phyloP scores from a whole-genome alignment of 2,888 invertebrate species.

The Fragum sueziense region DNA sequence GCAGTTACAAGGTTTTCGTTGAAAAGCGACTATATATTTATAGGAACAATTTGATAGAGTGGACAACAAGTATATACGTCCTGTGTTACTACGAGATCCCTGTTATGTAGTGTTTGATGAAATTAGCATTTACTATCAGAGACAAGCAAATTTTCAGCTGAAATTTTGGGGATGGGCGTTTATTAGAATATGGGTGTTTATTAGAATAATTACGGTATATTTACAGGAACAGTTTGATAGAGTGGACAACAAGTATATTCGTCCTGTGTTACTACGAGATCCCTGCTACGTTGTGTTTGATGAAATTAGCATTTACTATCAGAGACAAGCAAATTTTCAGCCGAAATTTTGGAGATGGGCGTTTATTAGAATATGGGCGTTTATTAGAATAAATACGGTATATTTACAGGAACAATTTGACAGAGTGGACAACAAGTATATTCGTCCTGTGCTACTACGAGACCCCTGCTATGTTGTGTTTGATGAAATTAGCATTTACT shows the following conservation, averaged over 20 bases:
- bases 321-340: too few species aligned
- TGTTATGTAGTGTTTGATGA: constrained; percentile 61
- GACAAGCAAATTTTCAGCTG: too few species aligned
- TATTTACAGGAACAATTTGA: constrained; percentile 55
- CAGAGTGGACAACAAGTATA: constrained; percentile 65
- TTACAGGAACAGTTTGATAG: constrained; percentile 58
- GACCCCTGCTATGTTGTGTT: constrained; percentile 63
- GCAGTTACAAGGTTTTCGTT: too few species aligned
- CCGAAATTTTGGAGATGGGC: too few species aligned
- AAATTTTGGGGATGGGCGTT: too few species aligned
- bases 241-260: constrained; percentile 68
- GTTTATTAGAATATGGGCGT: too few species aligned
- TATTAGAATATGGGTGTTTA: too few species aligned
- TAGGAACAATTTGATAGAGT: constrained; percentile 61
- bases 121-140: constrained; percentile 69
- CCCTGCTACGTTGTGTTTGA: constrained; percentile 62
- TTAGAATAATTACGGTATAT: too few species aligned
- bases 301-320: constrained; percentile 70
- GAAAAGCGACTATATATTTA: neutral
- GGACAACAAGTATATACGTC: constrained; percentile 67
- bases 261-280: constrained; percentile 65
- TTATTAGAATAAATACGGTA: too few species aligned
- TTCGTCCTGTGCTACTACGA: constrained; percentile 66
- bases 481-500: constrained; percentile 67
- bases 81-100: constrained; percentile 65